Percentiles rank a stretch among this genome's conserved stretches.
phyloP scores from a whole-genome alignment of 2,113 vertebrate genomes.

The Nyctereutes procyonoides region DNA sequence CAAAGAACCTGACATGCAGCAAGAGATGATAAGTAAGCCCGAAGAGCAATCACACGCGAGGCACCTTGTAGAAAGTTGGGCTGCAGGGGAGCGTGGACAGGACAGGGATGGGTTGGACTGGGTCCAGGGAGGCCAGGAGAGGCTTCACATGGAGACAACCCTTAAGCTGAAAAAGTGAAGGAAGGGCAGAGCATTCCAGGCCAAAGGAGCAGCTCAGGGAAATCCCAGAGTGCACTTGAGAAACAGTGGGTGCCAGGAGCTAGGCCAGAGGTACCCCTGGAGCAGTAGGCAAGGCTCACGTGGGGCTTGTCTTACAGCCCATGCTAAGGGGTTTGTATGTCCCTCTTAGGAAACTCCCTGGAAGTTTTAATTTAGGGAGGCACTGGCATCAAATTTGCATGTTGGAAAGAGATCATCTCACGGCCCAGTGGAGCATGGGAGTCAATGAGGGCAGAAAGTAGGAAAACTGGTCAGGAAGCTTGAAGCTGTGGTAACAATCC shows the following conservation, averaged over 20 bases:
- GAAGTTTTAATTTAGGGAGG: background rate
- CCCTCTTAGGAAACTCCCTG: background rate
- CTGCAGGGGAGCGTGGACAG: fast-evolving
- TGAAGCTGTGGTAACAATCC: background rate
- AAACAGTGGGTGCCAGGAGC: background rate
- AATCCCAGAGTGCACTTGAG: background rate
- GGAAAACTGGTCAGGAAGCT: background rate
- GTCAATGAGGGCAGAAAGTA: background rate
- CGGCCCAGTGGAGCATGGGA: fast-evolving
- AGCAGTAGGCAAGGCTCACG: too few relatives aligned
- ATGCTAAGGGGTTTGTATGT: background rate
- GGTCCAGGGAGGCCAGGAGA: background rate
- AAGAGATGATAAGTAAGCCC: background rate
- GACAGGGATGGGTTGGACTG: background rate
- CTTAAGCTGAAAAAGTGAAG: background rate
- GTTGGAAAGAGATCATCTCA: background rate
- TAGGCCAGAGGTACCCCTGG: fast-evolving
- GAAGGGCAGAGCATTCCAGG: background rate
- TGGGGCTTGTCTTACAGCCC: fast-evolving
- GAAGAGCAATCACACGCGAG: background rate
- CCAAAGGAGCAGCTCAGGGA: background rate
- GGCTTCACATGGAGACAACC: background rate
- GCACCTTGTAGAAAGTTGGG: background rate
- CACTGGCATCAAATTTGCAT: background rate
- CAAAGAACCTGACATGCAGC: background rate